phyloP scores from a whole-genome alignment of 2,113 vertebrate genomes.

The Capreolus pygargus region DNA sequence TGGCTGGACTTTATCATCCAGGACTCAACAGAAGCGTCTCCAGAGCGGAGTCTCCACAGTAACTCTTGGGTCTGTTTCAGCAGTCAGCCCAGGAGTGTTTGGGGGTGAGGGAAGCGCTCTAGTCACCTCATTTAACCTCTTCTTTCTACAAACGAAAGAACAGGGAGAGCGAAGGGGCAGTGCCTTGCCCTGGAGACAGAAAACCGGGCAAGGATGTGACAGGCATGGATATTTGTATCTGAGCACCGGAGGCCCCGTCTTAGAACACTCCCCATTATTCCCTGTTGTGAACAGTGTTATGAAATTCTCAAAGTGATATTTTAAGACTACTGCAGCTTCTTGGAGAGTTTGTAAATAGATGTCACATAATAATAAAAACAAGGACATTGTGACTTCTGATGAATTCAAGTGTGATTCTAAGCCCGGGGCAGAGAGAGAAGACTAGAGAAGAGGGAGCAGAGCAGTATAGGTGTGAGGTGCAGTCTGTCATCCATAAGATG shows the following conservation, averaged over 20 bases:
- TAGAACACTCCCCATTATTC: background rate
- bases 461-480: background rate
- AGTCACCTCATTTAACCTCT: background rate
- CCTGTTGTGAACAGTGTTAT: background rate
- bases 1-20: background rate
- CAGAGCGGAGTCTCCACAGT: background rate
- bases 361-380: background rate
- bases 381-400: background rate
- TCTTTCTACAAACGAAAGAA: background rate
- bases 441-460: background rate
- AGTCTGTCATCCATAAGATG: no score
- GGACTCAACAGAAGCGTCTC: background rate
- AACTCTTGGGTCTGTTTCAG: background rate
- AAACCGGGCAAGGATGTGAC: background rate
- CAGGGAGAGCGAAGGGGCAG: background rate
- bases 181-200: background rate
- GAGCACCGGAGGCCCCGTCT: background rate
- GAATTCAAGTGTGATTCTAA: background rate
- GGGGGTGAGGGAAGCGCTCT: background rate
- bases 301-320: background rate
- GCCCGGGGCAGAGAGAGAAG: background rate
- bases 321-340: background rate
- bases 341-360: slow-evolving; percentile 13
- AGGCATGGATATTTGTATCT: background rate
- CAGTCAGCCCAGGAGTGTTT: background rate